Base-by-base conservation (phyloP, 2,113 vertebrate species). In the Cyprinodon variegatus region DNA sequence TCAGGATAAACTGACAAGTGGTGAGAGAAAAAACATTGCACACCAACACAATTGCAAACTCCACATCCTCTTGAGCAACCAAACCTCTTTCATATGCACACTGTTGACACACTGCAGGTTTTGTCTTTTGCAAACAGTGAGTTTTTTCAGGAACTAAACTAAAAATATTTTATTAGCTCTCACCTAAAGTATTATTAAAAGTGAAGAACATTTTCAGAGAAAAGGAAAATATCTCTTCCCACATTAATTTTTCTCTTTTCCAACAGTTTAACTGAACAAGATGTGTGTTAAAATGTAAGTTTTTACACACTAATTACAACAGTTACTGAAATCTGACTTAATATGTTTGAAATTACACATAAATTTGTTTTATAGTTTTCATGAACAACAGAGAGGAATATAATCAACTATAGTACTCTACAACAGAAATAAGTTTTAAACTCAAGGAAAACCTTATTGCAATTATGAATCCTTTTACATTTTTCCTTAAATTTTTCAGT, bases 1-100 rank as follows among this genome's bases (percentile, higher is more conserved):
- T 71, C 61, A 79, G 68, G 77, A 77, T 74, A 68, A 72, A 67
- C n/a, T 69, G 70, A 77, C 65, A 76, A 50, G 73, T 37, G 48
- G 40, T 20, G 61, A 61, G 61, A 78, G n/a, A 46, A 20, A 73
- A 71, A 83, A 65, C 45, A 77, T 65, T 20, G 9, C 61, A 67
- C 76, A 70, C 59, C 37, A 43, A 11, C 36, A 59, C 64, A 39
- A 43, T 69, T 75, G 77, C 73, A 74, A 77, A 45, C 46, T 59
- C 38, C 61, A 0, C 73, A 61, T 65, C 43, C 53, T 86, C 41
- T 70, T 69, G 66, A 72, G 82, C 64, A 76, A 68, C 65, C 72
- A 75, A 2, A 7, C 15, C 65, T 38, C 50, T 20, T 72, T 60
- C 70, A 15, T 50, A 70, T 76, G 65, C 60, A 29, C 7, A 68